Evolutionary conservation across 1,140 invertebrate genomes (phyloP), one percentile per base, ranked within the genome.

Genomic region (Portunus trituberculatus): DNA sequence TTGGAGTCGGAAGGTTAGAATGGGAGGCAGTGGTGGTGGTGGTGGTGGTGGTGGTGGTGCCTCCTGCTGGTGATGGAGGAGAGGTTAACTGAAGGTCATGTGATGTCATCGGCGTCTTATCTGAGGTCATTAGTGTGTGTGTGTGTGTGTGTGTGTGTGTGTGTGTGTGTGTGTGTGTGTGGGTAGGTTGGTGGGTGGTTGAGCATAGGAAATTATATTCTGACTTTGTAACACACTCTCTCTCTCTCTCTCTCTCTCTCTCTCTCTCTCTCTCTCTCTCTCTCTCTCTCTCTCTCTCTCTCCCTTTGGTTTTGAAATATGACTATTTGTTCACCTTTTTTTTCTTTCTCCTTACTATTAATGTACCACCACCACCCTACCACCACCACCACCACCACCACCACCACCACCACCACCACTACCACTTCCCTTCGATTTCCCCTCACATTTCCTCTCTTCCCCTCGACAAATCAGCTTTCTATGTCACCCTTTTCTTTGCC

Each of bases 261-360:
- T 84, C 31, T 59, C 52, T 28, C 12, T 28, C 31, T 89, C 45
- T 31, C 7, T 31, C 39, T 46, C 32, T 46, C 25, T 31, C 39
- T 76, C n/a, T 76, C 67, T 76, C 20, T 76, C n/a, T 76, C n/a
- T 76, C n/a, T n/a, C 67, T 76, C 67, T n/a, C 67, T n/a, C 67
- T 76, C 67, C 4, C n/a, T n/a, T 76, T 39, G 39, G 39, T 39
- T 76, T n/a, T 76, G 10, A 76, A 20, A 31, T 32, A 28, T 46
- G 45, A 12, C 39, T n/a, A 8, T 46, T 46, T 14, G 45, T n/a
- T 8, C 31, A 45, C 6, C 20, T 0, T 20, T 89, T 45, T 20
- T 32, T 48, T n/a, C 31, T 7, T 48, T 46, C 87, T 20, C 87
- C 16, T 48, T 46, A 46, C 87, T 20, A 16, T 48, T 89, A 3